Evolutionary conservation across 2,113 vertebrate genomes (phyloP).

Genomic region (Pampusana beccarii): DNA sequence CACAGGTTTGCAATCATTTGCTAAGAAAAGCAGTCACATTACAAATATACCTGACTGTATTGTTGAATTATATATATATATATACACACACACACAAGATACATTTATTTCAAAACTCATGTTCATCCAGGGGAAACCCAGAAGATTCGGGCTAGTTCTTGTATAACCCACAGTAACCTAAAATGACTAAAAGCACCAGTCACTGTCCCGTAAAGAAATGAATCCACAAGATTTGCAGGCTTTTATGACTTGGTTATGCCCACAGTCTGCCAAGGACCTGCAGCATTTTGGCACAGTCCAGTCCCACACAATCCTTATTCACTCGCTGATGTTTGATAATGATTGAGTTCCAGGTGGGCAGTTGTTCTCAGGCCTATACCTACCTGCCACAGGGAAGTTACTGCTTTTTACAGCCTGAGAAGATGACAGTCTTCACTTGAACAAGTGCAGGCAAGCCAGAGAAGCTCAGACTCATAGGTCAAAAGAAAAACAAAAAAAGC

Average conservation of each 20-base stretch:
- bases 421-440: neutral
- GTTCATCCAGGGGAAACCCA: neutral
- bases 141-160: neutral
- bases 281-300: neutral
- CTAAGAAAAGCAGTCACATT: neutral
- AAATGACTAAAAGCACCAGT: neutral
- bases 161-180: neutral
- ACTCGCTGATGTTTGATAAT: neutral
- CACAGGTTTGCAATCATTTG: neutral
- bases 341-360: neutral
- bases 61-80: accelerated
- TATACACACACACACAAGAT: neutral
- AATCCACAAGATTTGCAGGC: neutral
- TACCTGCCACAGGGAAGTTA: neutral
- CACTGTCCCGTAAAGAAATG: neutral
- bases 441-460: constrained; percentile 1
- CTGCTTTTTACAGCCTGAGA: neutral
- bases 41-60: neutral
- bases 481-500: neutral
- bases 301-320: neutral
- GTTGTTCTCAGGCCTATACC: neutral
- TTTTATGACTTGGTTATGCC: neutral
- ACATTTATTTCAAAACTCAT: neutral
- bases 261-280: neutral
- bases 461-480: neutral